These are phyloP conservation scores for Poeciliopsis turrubarensis DNA, from an alignment of 2,113 vertebrate genomes.

Conservation along the genomic window DNA sequence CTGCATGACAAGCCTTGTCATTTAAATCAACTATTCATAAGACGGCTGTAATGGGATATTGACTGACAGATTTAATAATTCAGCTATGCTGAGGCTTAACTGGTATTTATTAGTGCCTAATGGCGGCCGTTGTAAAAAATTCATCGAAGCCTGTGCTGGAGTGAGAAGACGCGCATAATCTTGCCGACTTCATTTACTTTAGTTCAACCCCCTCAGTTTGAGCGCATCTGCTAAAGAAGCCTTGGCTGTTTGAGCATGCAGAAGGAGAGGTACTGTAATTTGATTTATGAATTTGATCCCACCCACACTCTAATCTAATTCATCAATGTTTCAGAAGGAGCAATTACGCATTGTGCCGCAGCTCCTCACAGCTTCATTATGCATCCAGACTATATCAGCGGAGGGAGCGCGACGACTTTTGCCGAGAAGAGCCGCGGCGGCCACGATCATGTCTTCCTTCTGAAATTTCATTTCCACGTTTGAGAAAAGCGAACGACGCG, in stretches of 20 bases:
- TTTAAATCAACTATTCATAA: conserved; percentile 98
- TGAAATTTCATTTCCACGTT: conserved; percentile 55
- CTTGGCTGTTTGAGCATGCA: conserved; percentile 64
- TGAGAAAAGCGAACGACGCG: conserved; percentile 52
- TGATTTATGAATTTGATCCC: conserved; percentile 87
- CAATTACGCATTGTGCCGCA: conserved; percentile 80
- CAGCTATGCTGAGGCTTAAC: conserved; percentile 88
- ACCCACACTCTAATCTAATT: conserved; percentile 79
- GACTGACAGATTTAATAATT: conserved; percentile 94
- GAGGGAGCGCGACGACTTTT: conserved; percentile 77
- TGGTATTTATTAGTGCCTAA: conserved; percentile 85
- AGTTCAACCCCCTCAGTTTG: conserved; percentile 47
- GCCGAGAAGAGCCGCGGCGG: conserved; percentile 77
- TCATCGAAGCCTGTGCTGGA: conserved; percentile 80
- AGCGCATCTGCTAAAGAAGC: conserved; percentile 62
- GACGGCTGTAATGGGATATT: conserved; percentile 89
- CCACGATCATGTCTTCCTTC: conserved; percentile 60
- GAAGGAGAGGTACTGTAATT: conserved; percentile 79
- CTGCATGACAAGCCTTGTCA: conserved; percentile 89
- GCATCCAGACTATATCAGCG: conserved; percentile 70
- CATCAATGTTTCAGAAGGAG: conserved; percentile 83
- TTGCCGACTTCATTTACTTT: conserved; percentile 81
- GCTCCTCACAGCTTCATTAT: conserved; percentile 75
- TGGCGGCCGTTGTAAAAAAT: conserved; percentile 88
- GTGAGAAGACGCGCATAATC: conserved; percentile 82